phyloP scores from a whole-genome alignment of 2,113 vertebrate genomes.

The Daboia siamensis region DNA sequence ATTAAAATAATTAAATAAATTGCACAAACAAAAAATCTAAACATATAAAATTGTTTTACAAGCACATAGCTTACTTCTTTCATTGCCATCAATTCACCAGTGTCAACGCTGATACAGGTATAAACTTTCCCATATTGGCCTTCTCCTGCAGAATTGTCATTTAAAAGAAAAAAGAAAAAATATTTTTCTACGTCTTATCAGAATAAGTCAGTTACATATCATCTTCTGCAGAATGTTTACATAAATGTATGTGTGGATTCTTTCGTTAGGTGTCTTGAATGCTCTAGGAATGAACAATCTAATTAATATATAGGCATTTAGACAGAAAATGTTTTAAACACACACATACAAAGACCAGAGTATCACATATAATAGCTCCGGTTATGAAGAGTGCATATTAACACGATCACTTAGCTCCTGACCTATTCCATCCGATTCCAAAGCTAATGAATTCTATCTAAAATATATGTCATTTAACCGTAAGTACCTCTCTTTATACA shows the following conservation, averaged over 20 bases:
- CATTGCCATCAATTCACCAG: conserved; percentile 98
- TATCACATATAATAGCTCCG: background rate
- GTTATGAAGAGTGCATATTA: background rate
- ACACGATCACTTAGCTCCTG: background rate
- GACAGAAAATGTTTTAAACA: background rate
- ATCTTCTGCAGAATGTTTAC: background rate
- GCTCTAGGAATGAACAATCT: background rate
- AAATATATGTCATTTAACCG: background rate
- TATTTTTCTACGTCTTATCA: background rate
- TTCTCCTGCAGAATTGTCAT: conserved; percentile 77
- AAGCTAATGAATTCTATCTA: background rate
- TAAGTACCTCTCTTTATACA: background rate
- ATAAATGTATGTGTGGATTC: background rate
- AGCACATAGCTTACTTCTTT: conserved; percentile 83
- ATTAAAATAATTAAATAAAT: background rate
- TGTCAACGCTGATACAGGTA: conserved; percentile 97
- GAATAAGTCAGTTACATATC: background rate
- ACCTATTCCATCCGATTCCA: background rate
- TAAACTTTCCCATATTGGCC: conserved; percentile 99
- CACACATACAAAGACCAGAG: background rate
- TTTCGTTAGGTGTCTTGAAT: background rate
- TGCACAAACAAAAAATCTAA: background rate
- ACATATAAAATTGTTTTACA: background rate
- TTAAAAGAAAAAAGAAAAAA: background rate
- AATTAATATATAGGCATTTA: background rate